phyloP scores from a whole-genome alignment of 2,888 invertebrate genomes.

The Synanthedon andrenaeformis region DNA sequence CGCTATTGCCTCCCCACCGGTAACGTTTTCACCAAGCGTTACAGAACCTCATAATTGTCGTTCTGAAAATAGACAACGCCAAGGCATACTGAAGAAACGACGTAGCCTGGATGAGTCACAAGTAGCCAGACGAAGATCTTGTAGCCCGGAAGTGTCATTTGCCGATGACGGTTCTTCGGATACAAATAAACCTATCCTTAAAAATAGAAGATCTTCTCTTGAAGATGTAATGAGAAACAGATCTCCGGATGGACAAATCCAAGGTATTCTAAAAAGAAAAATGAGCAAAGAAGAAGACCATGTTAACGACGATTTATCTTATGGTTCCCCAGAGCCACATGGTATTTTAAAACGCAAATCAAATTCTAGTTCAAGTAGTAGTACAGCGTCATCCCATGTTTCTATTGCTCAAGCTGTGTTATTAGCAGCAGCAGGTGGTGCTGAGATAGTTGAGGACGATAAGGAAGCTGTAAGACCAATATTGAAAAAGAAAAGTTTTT shows the following conservation, averaged over 20 bases:
- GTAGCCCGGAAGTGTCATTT: conserved; percentile 77
- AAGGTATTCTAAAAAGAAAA: conserved; percentile 78
- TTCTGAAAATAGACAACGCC: conserved; percentile 70
- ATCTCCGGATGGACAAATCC: conserved; percentile 75
- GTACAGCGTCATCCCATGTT: conserved; percentile 74
- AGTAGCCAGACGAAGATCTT: conserved; percentile 75
- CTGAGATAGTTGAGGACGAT: conserved; percentile 66
- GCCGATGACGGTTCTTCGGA: conserved; percentile 69
- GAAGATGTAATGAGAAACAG: conserved; percentile 76
- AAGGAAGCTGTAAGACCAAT: conserved; percentile 79
- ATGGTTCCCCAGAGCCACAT: conserved; percentile 78
- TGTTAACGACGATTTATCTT: conserved; percentile 71
- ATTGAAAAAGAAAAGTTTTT: conserved; percentile 84
- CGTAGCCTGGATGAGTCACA: conserved; percentile 85
- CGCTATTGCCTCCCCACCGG: conserved; percentile 74
- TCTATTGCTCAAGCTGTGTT: conserved; percentile 77
- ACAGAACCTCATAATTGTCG: conserved; percentile 74
- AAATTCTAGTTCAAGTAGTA: conserved; percentile 76
- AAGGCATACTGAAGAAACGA: conserved; percentile 86
- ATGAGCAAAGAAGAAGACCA: conserved; percentile 74
- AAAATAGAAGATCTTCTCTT: conserved; percentile 77
- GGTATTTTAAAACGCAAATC: conserved; percentile 85
- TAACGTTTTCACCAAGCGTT: conserved; percentile 84
- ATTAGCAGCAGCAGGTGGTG: conserved; percentile 74
- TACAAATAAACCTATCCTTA: conserved; percentile 74